Evolutionary conservation across 2,888 invertebrate species (phyloP).

Genomic region (Drosophila nr. fundita): DNA sequence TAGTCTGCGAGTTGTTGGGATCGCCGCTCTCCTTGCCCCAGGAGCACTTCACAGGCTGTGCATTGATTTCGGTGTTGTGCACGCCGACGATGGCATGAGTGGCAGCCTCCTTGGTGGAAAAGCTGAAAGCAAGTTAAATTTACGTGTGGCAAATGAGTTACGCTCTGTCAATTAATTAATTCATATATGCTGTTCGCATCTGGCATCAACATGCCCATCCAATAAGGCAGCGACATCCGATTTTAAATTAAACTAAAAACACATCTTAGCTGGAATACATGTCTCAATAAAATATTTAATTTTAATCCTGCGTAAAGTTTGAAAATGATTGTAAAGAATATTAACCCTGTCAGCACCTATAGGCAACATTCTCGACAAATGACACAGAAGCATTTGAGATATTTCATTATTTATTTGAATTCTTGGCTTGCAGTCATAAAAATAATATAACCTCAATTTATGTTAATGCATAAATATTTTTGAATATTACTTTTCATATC

Average conservation of each 20-base stretch:
- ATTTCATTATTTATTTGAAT: neutral
- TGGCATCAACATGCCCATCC: neutral
- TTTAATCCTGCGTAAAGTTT: neutral
- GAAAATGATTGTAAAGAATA: neutral
- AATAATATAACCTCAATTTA: neutral
- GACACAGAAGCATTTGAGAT: neutral
- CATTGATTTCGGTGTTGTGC: slow-evolving; percentile 98
- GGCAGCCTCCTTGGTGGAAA: slow-evolving; percentile 99
- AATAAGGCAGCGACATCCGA: neutral
- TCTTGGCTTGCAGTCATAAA: neutral
- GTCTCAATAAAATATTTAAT: neutral
- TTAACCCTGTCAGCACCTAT: neutral
- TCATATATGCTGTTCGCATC: neutral
- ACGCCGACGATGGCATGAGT: slow-evolving; percentile 99
- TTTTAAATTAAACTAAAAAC: neutral
- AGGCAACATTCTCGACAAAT: neutral
- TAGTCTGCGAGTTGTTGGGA: slow-evolving; percentile 92
- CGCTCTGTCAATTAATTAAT: neutral
- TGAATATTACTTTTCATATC: neutral
- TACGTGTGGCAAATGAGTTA: slow-evolving; percentile 13
- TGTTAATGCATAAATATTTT: neutral
- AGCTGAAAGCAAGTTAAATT: slow-evolving; percentile 87
- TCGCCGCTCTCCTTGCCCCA: slow-evolving; percentile 99
- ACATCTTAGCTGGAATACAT: neutral
- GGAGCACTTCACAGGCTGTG: slow-evolving; percentile 98